Base-by-base conservation (phyloP, 92 coral and sea anemone species). In the Scolanthus callimorphus region DNA sequence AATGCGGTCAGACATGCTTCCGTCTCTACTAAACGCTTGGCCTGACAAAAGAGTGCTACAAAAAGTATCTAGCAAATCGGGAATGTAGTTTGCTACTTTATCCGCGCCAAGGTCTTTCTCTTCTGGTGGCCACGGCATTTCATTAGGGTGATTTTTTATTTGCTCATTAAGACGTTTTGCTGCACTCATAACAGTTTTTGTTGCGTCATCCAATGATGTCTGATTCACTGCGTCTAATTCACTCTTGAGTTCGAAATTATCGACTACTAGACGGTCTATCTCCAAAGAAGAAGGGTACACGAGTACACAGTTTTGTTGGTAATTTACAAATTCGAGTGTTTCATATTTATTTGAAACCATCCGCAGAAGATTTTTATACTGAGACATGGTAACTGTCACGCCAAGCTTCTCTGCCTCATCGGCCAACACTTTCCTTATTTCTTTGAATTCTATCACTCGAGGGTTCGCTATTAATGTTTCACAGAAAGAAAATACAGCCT, bases 101-200 rank as follows among this genome's bases (percentile, higher is more conserved):
- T 51, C 59, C 44, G 70, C 58, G 22, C 46, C 51, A 54, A 72
- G 72, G 20, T 78, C 69, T 17, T 72, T 31, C 23, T 65, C 85
- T 27, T 65, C 29, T 41, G 85, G 71, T 54, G 85, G 87, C 87
- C 87, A 80, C 17, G 77, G 61, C 81, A 74, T 73, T 52, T 66
- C 75, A 22, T 59, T 62, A 31, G 52, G 50, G 59, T 34, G 81
- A 66, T 55, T 64, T 66, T 73, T 74, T 29, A 73, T 59, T 59
- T 81, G 57, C 31, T 29, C 41, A 69, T 68, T 56, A 12, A 81
- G 4, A 20, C 65, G 41, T 31, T 21, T 20, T 19, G 86, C 61
- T 47, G 46, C 54, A 25, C 56, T 71, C 17, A 71, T 64, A 44
- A 62, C 56, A 27, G 24, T 47, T 28, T 62, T 11, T 38, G 24